Evolutionary conservation across 2,888 invertebrate genomes (phyloP).

Genomic region (Sphinx pinastri): DNA sequence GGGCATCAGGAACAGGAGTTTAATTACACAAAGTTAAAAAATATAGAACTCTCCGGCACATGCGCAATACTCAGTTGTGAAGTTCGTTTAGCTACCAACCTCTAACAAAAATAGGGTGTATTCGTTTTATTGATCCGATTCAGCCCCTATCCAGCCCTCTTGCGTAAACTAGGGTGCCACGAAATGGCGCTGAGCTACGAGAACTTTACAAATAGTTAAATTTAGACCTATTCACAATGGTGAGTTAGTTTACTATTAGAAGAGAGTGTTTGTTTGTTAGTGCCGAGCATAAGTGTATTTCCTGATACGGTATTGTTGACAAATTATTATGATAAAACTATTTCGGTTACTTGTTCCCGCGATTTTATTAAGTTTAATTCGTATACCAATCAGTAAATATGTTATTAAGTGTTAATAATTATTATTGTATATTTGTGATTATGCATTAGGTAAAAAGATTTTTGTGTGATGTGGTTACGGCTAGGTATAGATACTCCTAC

Average conservation of each 20-base stretch:
- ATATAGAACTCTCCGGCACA: constrained; percentile 31
- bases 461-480: background rate
- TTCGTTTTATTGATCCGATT: constrained; percentile 54
- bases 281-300: background rate
- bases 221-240: constrained; percentile 17
- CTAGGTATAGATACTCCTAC: background rate
- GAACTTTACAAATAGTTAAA: constrained; percentile 3
- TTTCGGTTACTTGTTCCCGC: constrained; percentile 15
- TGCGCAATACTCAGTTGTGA: constrained; percentile 39
- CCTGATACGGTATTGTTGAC: constrained; percentile 20
- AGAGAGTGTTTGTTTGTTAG: background rate
- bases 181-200: constrained; percentile 8
- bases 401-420: background rate
- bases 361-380: background rate
- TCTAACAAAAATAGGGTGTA: constrained; percentile 44
- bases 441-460: background rate
- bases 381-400: background rate
- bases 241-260: constrained; percentile 1
- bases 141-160: constrained; percentile 21
- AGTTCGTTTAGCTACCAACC: constrained; percentile 50
- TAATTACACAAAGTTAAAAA: background rate
- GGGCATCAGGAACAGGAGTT: no score
- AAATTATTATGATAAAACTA: constrained; percentile 21
- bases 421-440: background rate
- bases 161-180: background rate